Evolutionary conservation across 2,888 invertebrate species (phyloP).

Genomic region (Xestia xanthographa): DNA sequence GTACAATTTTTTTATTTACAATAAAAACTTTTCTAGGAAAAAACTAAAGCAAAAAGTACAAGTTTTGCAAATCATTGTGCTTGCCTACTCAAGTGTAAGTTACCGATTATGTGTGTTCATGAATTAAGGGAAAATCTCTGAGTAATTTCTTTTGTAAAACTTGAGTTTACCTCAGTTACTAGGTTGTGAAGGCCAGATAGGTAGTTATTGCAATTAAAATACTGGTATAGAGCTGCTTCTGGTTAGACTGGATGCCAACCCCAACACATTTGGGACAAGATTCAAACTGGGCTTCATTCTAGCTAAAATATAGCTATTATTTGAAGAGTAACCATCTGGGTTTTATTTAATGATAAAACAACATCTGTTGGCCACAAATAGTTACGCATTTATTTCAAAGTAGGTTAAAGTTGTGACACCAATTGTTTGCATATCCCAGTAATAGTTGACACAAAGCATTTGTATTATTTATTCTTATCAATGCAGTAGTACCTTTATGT

Average conservation of each 20-base stretch:
- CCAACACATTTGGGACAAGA: background rate
- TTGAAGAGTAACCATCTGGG: too few species aligned
- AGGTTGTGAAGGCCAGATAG: background rate
- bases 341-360: background rate
- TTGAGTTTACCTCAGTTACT: background rate
- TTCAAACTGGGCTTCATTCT: background rate
- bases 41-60: background rate
- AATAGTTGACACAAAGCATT: background rate
- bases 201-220: background rate
- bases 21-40: background rate
- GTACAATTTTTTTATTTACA: constrained; percentile 47
- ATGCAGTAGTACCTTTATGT: background rate
- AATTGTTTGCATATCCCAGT: constrained; percentile 7
- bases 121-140: background rate
- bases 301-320: too few species aligned
- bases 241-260: background rate
- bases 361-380: background rate
- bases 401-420: constrained; percentile 1
- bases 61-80: background rate
- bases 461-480: constrained; percentile 19
- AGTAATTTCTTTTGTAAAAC: too few species aligned
- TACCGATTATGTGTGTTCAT: background rate
- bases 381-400: background rate
- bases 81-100: background rate
- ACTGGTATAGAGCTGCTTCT: background rate